These are phyloP conservation scores for Trididemnum miniatum DNA, from an alignment of 23 tunicate genomes.

Conservation along the genomic window DNA sequence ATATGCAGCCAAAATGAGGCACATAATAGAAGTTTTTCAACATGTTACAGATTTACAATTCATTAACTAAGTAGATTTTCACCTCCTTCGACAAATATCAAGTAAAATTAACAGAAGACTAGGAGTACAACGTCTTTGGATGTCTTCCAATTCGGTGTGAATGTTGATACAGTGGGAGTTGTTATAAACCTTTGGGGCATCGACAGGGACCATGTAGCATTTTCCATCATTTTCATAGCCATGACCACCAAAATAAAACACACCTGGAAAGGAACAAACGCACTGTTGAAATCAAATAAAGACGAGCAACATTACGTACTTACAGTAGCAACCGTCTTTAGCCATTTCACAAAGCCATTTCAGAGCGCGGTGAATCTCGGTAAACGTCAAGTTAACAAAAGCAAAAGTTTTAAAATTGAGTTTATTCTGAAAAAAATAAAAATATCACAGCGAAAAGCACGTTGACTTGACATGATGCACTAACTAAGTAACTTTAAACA, in stretches of 20 bases:
- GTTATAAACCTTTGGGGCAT: slow-evolving; percentile 53
- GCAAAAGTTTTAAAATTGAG: slow-evolving; percentile 67
- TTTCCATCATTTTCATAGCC: slow-evolving; percentile 81
- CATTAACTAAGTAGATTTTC: no score
- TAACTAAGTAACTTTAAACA: no score
- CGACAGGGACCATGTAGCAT: slow-evolving; percentile 66
- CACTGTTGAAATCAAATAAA: not conserved
- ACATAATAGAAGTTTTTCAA: no score
- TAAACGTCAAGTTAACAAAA: slow-evolving; percentile 46
- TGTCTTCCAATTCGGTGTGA: slow-evolving; percentile 35
- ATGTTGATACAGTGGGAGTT: slow-evolving; percentile 47
- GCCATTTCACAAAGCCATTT: slow-evolving; percentile 35
- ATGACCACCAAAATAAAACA: slow-evolving; percentile 85
- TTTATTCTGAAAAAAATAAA: slow-evolving; percentile 38
- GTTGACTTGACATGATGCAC: no score
- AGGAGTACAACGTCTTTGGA: slow-evolving; percentile 47
- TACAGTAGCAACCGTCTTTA: slow-evolving; percentile 72
- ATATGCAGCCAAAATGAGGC: no score
- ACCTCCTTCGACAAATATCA: slow-evolving; percentile 75
- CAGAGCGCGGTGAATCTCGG: slow-evolving; percentile 53
- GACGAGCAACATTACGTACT: not conserved
- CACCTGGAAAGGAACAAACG: slow-evolving; percentile 26
- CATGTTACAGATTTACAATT: no score
- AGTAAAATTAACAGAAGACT: slow-evolving; percentile 52
- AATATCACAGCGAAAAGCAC: no score